phyloP scores from a whole-genome alignment of 2,797 vertebrate species.

The Mallotus villosus region DNA sequence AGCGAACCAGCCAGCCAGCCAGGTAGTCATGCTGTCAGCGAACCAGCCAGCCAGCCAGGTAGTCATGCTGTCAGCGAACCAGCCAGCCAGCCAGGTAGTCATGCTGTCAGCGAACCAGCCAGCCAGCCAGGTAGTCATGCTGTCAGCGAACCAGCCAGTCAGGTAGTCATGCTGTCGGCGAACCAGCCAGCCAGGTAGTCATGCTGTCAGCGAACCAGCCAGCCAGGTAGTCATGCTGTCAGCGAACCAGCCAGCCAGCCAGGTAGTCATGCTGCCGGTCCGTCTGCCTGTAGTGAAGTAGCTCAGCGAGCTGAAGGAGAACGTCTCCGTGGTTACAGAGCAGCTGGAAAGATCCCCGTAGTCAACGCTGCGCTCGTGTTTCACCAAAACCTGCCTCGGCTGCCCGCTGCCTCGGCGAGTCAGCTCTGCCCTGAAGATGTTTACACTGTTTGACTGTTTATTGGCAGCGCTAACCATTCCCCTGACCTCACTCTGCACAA shows the following conservation, averaged over 20 bases:
- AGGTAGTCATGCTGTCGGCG: no score
- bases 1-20: background rate
- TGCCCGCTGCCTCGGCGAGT: background rate
- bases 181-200: background rate
- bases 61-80: constrained; percentile 7
- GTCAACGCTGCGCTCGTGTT: no score
- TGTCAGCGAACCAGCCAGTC: constrained; percentile 3
- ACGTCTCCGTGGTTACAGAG: no score
- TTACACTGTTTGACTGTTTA: constrained; percentile 24
- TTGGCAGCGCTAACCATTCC: constrained; percentile 19
- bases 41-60: background rate
- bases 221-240: constrained; percentile 1
- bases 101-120: no score
- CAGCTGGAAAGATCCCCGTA: no score
- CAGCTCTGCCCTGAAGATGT: background rate
- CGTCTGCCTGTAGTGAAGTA: background rate
- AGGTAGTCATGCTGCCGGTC: no score
- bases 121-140: background rate
- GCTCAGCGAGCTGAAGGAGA: background rate
- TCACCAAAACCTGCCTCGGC: background rate
- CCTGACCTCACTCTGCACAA: constrained; percentile 20
- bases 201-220: constrained; percentile 8
- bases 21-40: constrained; percentile 5
- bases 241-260: background rate
- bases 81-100: background rate